These are phyloP conservation scores for Emydocephalus ijimae DNA, from an alignment of 2,113 vertebrate genomes.

Conservation along the genomic window DNA sequence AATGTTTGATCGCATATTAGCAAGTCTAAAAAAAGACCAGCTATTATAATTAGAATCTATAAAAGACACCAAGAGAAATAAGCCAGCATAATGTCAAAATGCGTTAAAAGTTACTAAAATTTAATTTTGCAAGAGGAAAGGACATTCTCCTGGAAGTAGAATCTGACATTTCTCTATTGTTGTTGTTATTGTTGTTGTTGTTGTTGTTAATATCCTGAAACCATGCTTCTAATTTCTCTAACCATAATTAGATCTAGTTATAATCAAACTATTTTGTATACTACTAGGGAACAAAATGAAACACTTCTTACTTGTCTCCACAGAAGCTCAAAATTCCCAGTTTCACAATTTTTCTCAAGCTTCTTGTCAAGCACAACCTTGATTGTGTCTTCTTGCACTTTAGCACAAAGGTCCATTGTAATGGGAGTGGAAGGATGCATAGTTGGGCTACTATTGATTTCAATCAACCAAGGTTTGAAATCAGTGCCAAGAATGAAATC, in stretches of 20 bases:
- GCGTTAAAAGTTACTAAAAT: neutral
- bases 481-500: conserved; percentile 60
- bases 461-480: conserved; percentile 61
- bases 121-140: neutral
- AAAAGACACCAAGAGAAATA: neutral
- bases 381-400: conserved; percentile 60
- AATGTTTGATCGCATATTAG: neutral
- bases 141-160: neutral
- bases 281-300: neutral
- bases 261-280: neutral
- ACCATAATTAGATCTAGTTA: neutral
- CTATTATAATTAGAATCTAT: no score
- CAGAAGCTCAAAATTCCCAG: conserved; percentile 57
- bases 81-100: neutral
- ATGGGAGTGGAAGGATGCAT: conserved; percentile 54
- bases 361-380: conserved; percentile 56
- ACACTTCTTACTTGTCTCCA: conserved; percentile 45
- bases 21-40: neutral
- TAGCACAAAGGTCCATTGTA: conserved; percentile 40
- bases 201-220: neutral
- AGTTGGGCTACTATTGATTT: conserved; percentile 65
- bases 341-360: conserved; percentile 49
- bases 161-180: neutral
- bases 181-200: no score
- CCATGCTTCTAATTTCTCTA: neutral